Percentiles rank a stretch among this genome's conserved stretches.
Conservation (phyloP, 1,140 invertebrate genomes). For the Copidosoma floridanum region DNA sequence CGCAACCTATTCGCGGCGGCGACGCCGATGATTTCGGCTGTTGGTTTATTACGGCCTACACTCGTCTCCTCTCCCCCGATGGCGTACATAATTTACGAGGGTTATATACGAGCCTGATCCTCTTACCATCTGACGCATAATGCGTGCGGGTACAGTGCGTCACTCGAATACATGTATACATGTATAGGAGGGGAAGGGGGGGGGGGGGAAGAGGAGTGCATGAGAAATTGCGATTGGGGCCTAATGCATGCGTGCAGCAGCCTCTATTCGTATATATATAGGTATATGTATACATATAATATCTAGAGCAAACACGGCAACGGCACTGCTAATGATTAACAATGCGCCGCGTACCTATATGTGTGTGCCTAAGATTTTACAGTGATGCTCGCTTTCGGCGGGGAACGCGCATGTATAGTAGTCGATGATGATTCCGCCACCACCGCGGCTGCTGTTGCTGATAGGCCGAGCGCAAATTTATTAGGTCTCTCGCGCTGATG, state of each 20-base stretch:
- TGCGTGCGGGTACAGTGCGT: too few relatives aligned
- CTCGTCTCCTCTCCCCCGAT: conserved; percentile 18
- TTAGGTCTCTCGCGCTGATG: background rate
- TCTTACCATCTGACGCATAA: conserved; percentile 30
- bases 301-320: background rate
- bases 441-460: background rate
- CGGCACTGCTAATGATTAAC: conserved; percentile 18
- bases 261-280: too few relatives aligned
- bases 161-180: conserved; percentile 16
- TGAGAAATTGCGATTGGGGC: conserved; percentile 28
- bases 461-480: background rate
- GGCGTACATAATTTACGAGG: conserved; percentile 31
- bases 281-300: too few relatives aligned
- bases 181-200: too few relatives aligned
- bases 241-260: conserved; percentile 19
- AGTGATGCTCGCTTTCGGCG: too few relatives aligned
- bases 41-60: conserved; percentile 1
- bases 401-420: too few relatives aligned
- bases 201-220: background rate
- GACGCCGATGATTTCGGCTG: conserved; percentile 1
- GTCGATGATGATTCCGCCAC: too few relatives aligned
- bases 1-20: background rate
- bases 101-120: conserved; percentile 35
- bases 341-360: too few relatives aligned
- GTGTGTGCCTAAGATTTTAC: too few relatives aligned